Evolutionary conservation across 2,113 vertebrate genomes (phyloP).

Genomic region (Meles meles): DNA sequence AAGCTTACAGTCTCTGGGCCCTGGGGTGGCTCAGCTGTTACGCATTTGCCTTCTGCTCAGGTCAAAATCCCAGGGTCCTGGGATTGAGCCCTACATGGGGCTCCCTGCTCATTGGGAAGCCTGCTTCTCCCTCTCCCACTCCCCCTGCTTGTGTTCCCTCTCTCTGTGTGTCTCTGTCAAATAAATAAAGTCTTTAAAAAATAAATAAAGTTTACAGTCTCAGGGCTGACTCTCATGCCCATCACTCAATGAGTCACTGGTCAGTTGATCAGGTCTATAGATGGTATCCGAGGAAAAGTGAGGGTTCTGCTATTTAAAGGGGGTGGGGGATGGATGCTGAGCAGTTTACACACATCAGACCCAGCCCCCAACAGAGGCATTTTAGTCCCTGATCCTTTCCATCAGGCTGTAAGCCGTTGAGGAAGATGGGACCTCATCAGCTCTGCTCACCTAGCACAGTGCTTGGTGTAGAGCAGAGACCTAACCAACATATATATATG

Average conservation of each 20-base stretch:
- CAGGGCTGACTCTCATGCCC: neutral
- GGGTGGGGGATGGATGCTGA: neutral
- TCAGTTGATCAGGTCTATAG: neutral
- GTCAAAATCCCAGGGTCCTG: too few relatives aligned
- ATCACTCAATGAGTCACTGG: neutral
- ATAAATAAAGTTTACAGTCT: neutral
- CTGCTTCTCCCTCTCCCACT: too few relatives aligned
- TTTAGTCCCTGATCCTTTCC: neutral
- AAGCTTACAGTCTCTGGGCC: neutral
- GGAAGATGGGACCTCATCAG: neutral
- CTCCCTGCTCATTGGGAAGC: too few relatives aligned
- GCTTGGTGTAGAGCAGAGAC: neutral
- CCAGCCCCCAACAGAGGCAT: neutral
- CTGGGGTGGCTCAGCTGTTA: too few relatives aligned
- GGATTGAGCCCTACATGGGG: too few relatives aligned
- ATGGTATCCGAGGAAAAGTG: neutral
- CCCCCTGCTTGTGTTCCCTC: too few relatives aligned
- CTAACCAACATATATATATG: neutral
- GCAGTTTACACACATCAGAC: neutral
- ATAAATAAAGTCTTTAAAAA: too few relatives aligned
- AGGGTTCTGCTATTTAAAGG: neutral
- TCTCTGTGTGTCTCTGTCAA: too few relatives aligned
- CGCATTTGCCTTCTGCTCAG: too few relatives aligned
- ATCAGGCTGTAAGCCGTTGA: neutral
- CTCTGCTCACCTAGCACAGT: neutral